These are phyloP conservation scores for Dicaeum eximium DNA, from an alignment of 2,113 vertebrate genomes.

Conservation along the genomic window DNA sequence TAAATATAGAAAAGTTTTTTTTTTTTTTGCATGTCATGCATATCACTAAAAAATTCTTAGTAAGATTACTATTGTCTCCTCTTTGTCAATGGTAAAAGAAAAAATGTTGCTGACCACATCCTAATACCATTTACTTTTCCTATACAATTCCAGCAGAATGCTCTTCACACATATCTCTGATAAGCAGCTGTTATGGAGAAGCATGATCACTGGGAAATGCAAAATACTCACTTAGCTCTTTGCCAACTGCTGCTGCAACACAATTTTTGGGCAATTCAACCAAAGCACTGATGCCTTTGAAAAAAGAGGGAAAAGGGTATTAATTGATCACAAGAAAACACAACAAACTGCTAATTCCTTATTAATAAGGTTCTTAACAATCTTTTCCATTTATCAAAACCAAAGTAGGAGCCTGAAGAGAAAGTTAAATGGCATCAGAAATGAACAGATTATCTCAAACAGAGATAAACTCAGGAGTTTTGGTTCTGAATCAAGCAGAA, in stretches of 20 bases:
- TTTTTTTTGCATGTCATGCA: background rate
- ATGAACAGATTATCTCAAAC: background rate
- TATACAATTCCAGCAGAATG: background rate
- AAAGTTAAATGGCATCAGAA: background rate
- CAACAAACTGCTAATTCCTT: background rate
- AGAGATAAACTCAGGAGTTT: background rate
- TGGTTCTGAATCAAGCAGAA: background rate
- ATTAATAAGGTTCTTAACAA: background rate
- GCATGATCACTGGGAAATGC: background rate
- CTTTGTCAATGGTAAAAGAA: background rate
- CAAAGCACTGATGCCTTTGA: slow-evolving; percentile 83
- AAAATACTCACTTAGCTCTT: slow-evolving; percentile 83
- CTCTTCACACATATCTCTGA: background rate
- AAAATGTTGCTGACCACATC: background rate
- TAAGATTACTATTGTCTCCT: background rate
- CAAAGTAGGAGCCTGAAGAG: background rate
- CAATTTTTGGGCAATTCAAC: slow-evolving; percentile 89
- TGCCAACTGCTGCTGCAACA: slow-evolving; percentile 87
- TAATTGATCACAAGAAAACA: background rate
- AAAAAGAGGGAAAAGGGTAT: background rate
- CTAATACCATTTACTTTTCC: background rate
- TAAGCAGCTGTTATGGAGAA: background rate
- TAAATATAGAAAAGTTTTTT: background rate
- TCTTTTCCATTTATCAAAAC: background rate
- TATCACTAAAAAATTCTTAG: background rate